Conservation (phyloP, 2,797 vertebrate species). For the Philypnodon macrostomus region DNA sequence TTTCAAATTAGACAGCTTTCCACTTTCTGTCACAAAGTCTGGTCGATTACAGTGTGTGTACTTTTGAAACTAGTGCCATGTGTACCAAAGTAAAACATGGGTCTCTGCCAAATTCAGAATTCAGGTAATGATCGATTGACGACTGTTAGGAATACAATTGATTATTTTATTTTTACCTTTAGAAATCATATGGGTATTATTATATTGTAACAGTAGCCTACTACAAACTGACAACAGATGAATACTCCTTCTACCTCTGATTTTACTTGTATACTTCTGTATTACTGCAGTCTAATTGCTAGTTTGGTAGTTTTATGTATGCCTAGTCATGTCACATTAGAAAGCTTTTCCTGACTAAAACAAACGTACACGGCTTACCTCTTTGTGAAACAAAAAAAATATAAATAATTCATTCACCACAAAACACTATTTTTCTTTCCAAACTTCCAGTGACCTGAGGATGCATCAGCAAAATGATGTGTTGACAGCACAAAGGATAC, state of each 20-base stretch:
- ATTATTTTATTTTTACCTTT: no score
- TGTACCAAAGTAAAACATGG: slow-evolving; percentile 1
- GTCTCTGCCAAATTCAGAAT: no score
- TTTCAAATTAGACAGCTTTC: slow-evolving; percentile 4
- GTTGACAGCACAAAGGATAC: slow-evolving; percentile 8
- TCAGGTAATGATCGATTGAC: no score
- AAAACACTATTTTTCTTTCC: background rate
- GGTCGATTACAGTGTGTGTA: slow-evolving; percentile 6
- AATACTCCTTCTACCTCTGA: no score
- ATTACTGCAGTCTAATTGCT: no score
- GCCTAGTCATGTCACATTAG: slow-evolving; percentile 1
- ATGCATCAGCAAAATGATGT: background rate
- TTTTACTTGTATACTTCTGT: no score
- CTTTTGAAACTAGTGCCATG: background rate
- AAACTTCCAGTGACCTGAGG: background rate
- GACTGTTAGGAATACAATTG: no score
- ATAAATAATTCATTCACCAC: slow-evolving; percentile 10
- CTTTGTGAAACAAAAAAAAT: background rate
- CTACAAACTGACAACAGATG: no score
- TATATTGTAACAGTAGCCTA: no score
- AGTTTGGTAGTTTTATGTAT: no score
- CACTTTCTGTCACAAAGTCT: slow-evolving; percentile 13
- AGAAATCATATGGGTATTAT: no score
- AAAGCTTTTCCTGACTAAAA: slow-evolving; percentile 1
- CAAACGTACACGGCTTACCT: slow-evolving; percentile 2